Evolutionary conservation across 2,888 invertebrate genomes (phyloP), one percentile per base, ranked within the genome.

Genomic region (Cryptocephalus moraei): DNA sequence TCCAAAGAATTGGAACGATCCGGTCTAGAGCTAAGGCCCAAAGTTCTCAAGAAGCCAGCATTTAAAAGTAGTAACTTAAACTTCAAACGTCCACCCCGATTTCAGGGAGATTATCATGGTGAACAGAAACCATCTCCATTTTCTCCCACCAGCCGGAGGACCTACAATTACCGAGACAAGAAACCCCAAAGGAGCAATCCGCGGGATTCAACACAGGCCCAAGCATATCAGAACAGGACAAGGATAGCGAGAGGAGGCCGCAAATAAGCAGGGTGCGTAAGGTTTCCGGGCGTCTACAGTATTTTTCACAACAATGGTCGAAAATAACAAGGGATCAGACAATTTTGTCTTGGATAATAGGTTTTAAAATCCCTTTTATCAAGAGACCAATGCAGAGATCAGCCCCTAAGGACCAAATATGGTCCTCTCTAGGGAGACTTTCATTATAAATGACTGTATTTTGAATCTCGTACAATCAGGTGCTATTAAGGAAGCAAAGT

Each of bases 321-420:
- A 47, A 34, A 8, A 11, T 44, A 14, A 43, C 43, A n/a, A 12
- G 22, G 11, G 34, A 47, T 34, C n/a, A 33, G 9, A 36, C 14
- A 45, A 13, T 47, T 14, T 44, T 44, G 22, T 45, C 43, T 11
- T 47, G 43, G 32, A 42, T 47, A 8, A 10, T 12, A 12, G 44
- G 41, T 13, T 45, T 10, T 31, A 3, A 43, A 36, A 12, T 47
- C 11, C 46, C 46, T 12, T 46, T 46, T 31, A 10, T 32, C 4
- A 11, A 8, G 8, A 33, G 13, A n/a, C 46, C 46, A 39, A 33
- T 9, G 9, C 46, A 46, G 43, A 36, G n/a, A 10, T 33, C 13
- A 43, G 11, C 11, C 11, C 43, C 32, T 32, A 32, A 22, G 32
- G 45, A 43, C 8, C 31, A 13, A 11, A 31, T 41, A 11, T 43